Conservation (phyloP, 2,888 invertebrate genomes). For the Noctuana brunneofusca region DNA sequence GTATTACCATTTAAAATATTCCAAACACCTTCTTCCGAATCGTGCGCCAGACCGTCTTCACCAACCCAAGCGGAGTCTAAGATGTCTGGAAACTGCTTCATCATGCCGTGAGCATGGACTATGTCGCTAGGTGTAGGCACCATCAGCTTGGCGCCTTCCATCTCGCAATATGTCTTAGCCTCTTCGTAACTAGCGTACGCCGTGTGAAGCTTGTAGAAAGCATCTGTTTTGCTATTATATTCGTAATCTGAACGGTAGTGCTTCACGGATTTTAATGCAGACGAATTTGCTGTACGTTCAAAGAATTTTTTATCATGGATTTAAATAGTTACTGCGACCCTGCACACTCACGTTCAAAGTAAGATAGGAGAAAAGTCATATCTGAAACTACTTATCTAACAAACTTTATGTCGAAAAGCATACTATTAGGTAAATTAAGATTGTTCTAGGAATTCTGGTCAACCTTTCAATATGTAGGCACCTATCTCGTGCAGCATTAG, state of each 20-base stretch:
- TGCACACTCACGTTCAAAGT: too few relatives aligned
- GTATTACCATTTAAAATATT: not conserved
- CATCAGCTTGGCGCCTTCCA: constrained; percentile 57
- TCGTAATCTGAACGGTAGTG: constrained; percentile 58
- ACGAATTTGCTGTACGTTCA: too few relatives aligned
- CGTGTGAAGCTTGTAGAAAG: constrained; percentile 66
- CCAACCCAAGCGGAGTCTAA: constrained; percentile 53
- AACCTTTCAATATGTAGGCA: too few relatives aligned
- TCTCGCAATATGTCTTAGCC: constrained; percentile 43
- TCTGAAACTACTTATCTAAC: too few relatives aligned
- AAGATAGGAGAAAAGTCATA: too few relatives aligned
- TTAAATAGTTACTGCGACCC: too few relatives aligned
- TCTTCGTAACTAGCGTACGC: constrained; percentile 38
- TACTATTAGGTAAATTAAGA: too few relatives aligned
- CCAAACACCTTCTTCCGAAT: constrained; percentile 46
- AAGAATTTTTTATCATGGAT: too few relatives aligned
- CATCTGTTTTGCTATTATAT: constrained; percentile 55
- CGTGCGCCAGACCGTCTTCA: constrained; percentile 50
- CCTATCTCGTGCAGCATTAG: too few relatives aligned
- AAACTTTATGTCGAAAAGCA: too few relatives aligned
- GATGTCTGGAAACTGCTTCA: constrained; percentile 61
- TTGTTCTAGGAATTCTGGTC: too few relatives aligned
- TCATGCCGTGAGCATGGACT: constrained; percentile 54
- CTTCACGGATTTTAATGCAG: constrained; percentile 38
- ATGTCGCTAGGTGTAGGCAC: constrained; percentile 49